Evolutionary conservation across 30 jellyfish, hydroid and myxozoan species (phyloP), one percentile per base, ranked within the genome.

Genomic region (Morbakka virulenta): DNA sequence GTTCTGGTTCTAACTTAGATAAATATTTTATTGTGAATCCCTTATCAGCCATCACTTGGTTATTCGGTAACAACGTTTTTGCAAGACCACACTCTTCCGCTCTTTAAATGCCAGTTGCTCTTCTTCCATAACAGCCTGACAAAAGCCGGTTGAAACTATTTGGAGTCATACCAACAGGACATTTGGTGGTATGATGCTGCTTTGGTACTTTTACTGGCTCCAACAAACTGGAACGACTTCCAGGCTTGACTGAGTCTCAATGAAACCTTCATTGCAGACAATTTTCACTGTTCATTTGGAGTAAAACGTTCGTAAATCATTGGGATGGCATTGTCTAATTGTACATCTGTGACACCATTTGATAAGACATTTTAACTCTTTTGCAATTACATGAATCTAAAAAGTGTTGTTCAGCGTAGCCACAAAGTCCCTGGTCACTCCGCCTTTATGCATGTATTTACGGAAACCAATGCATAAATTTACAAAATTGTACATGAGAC

Each of bases 81-180:
- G n/a, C n/a, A n/a, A n/a, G n/a, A n/a, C n/a, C n/a, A n/a, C n/a
- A n/a, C n/a, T n/a, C n/a, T n/a, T n/a, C n/a, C n/a, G n/a, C n/a
- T n/a, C n/a, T n/a, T n/a, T n/a, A n/a, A n/a, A n/a, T n/a, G n/a
- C n/a, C n/a, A n/a, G n/a, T n/a, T n/a, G n/a, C n/a, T n/a, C n/a
- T n/a, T n/a, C n/a, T n/a, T n/a, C n/a, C n/a, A n/a, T n/a, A n/a
- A n/a, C n/a, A n/a, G n/a, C n/a, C n/a, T n/a, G n/a, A n/a, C n/a
- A n/a, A n/a, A n/a, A n/a, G n/a, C n/a, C n/a, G n/a, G n/a, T n/a
- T n/a, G n/a, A n/a, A n/a, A n/a, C 94, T 89, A 82, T 72, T 82
- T 2, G 94, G 91, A 3, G 92, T 72, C 6, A 82, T 72, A 11
- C 65, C 89, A 2, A 82, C 74, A 33, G 73, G 23, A 50, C 34